Evolutionary conservation across 2,113 vertebrate species (phyloP).

Genomic region (Elephas maximus): DNA sequence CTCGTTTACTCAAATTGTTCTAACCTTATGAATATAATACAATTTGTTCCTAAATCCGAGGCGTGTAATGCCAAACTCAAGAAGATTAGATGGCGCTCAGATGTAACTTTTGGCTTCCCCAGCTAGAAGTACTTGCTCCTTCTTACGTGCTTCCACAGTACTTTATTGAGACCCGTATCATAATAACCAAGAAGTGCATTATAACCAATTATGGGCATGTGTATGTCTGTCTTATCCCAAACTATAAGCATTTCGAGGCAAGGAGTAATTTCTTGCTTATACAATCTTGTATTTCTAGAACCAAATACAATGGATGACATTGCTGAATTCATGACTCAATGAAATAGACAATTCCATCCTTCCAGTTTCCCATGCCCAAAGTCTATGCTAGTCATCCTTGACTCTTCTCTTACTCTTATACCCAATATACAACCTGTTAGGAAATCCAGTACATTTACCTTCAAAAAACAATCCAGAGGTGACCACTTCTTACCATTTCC

Average conservation of each 20-base stretch:
- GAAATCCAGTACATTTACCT: not conserved
- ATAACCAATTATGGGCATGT: not conserved
- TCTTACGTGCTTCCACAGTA: not conserved
- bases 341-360: not conserved
- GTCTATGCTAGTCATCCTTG: not conserved
- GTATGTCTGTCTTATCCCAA: not conserved
- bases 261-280: not conserved
- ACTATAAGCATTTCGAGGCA: not conserved
- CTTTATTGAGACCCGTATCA: not conserved
- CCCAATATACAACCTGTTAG: not conserved
- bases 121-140: not conserved
- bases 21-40: not conserved
- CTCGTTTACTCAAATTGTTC: not conserved
- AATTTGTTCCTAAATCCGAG: slow-evolving; percentile 37
- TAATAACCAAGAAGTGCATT: not conserved
- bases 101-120: not conserved
- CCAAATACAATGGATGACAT: not conserved
- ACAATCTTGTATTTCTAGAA: not conserved
- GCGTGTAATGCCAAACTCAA: not conserved
- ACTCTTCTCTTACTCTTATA: not conserved
- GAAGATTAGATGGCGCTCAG: not conserved
- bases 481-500: not conserved
- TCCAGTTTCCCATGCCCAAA: not conserved
- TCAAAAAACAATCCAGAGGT: not conserved
- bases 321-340: not conserved